Conservation (phyloP, 2,888 invertebrate genomes). For the Tryphoninae sp. region DNA sequence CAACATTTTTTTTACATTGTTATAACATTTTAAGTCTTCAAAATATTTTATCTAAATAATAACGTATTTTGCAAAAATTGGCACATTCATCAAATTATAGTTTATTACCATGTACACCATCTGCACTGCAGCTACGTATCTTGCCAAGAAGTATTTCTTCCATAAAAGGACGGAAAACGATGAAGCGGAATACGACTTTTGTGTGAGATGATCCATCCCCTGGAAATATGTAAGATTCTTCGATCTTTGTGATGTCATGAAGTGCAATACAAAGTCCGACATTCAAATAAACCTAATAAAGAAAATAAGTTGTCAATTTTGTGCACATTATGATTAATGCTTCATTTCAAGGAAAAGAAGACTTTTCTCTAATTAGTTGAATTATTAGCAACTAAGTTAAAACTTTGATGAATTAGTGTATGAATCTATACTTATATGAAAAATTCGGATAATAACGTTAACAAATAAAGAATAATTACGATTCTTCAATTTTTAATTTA, state of each 20-base stretch:
- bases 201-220: conserved; percentile 98
- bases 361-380: no score
- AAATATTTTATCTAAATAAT: no score
- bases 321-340: conserved; percentile 10
- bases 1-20: no score
- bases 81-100: not conserved
- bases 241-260: conserved; percentile 93
- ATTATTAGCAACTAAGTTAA: no score
- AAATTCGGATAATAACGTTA: no score
- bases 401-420: no score
- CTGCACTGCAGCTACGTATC: conserved; percentile 94
- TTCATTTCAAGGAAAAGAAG: conserved; percentile 1
- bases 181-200: conserved; percentile 94
- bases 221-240: conserved; percentile 96
- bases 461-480: no score
- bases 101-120: conserved; percentile 92
- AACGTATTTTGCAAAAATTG: no score
- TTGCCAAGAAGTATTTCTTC: conserved; percentile 97
- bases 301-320: conserved; percentile 44
- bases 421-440: no score
- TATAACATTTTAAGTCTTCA: no score
- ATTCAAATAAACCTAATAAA: conserved; percentile 91
- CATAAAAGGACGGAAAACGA: conserved; percentile 96
- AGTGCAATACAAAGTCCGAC: conserved; percentile 97
- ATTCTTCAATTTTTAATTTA: no score